These are phyloP conservation scores for Prionace glauca DNA, from an alignment of 2,797 vertebrate genomes.

Conservation along the genomic window DNA sequence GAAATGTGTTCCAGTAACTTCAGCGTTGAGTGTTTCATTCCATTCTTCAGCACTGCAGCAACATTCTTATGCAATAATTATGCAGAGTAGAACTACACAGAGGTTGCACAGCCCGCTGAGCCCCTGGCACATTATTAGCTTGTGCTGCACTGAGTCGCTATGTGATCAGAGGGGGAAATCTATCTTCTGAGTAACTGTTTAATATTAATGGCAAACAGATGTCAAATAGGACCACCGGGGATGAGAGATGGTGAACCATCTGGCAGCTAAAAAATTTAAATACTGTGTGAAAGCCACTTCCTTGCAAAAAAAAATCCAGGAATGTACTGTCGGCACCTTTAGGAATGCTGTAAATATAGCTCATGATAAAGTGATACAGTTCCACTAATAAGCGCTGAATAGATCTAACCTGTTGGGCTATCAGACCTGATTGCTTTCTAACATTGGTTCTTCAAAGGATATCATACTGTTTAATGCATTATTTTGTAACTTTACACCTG, in stretches of 20 bases:
- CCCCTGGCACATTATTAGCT: conserved; percentile 13
- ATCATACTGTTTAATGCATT: background rate
- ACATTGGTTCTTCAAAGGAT: background rate
- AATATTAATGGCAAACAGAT: conserved; percentile 55
- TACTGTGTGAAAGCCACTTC: conserved; percentile 20
- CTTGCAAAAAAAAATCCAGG: background rate
- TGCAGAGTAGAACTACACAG: background rate
- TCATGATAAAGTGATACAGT: background rate
- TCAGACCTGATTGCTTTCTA: background rate
- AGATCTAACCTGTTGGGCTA: background rate
- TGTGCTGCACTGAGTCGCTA: background rate
- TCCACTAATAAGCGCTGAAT: background rate
- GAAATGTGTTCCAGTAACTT: background rate
- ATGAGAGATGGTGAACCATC: conserved; percentile 26
- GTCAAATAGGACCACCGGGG: conserved; percentile 40
- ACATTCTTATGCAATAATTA: background rate
- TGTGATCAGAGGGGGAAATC: conserved; percentile 33
- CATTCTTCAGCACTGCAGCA: background rate
- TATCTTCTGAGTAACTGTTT: conserved; percentile 42
- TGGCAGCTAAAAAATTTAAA: conserved; percentile 26
- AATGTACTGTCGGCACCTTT: conserved; percentile 17
- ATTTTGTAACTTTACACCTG: background rate
- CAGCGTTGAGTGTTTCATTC: background rate
- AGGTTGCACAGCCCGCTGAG: background rate
- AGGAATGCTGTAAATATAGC: background rate